Conservation (phyloP, 2,797 vertebrate species). For the Acipenser ruthenus region DNA sequence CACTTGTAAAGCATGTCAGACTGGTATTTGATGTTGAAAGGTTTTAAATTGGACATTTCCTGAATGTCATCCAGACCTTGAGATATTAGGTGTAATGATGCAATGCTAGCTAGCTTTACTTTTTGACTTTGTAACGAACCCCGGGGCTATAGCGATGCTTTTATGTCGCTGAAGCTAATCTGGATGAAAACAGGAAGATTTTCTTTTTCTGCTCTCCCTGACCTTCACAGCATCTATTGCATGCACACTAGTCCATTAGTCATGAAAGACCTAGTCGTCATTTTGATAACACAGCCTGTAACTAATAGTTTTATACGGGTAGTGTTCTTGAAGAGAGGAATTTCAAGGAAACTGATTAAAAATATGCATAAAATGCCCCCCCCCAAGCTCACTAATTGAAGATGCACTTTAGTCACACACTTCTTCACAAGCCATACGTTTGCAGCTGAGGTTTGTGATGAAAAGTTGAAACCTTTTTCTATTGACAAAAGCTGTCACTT, state of each 20-base stretch:
- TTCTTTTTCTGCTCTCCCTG: conserved; percentile 1
- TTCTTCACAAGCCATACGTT: no score
- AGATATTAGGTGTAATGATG: neutral
- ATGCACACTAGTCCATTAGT: conserved; percentile 3
- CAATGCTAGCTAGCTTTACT: neutral
- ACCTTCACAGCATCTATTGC: neutral
- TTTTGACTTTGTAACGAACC: neutral
- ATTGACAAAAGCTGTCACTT: no score
- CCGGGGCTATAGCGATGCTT: neutral
- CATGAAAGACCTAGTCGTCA: conserved; percentile 13
- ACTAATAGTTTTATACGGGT: neutral
- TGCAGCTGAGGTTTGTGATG: no score
- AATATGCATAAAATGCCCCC: no score
- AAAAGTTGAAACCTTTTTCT: no score
- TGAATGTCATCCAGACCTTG: neutral
- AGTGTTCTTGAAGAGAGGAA: neutral
- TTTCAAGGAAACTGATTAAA: no score
- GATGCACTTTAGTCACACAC: neutral
- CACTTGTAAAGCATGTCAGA: no score
- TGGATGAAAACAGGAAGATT: neutral
- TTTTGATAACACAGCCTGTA: neutral
- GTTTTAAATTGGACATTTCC: neutral
- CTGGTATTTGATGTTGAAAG: no score
- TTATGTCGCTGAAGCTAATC: neutral
- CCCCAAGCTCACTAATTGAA: no score